Evolutionary conservation across 2,888 invertebrate genomes (phyloP), one percentile per base, ranked within the genome.

Genomic region (Pachymerium ferrugineum): DNA sequence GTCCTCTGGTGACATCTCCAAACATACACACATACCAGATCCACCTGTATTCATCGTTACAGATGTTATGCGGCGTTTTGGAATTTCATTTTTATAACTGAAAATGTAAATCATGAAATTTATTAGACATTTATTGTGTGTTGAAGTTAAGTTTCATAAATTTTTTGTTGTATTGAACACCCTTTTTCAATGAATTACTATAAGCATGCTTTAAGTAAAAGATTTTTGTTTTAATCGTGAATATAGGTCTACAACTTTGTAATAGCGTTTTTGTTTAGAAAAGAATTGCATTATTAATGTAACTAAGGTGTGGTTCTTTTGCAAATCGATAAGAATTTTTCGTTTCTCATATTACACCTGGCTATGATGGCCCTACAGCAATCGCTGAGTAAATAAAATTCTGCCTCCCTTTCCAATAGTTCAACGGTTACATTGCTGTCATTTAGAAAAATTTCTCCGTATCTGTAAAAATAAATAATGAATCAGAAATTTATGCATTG

Each of bases 341-440:
- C n/a, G 22, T 2, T 4, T 25, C 12, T 68, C 16, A 10, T 1
- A 30, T 28, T 6, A 31, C 16, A 71, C 72, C 29, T 3, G 8
- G 72, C 16, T 4, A 72, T 72, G 10, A 54, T 29, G 25, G 28
- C 47, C 14, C 54, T 42, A 30, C 72, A 72, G 14, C 54, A 30
- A 28, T 72, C 72, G n/a, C 54, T 72, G 16, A 75, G 69, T n/a
- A 70, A 47, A 38, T 75, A 75, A 54, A 75, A 75, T 35, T 75
- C 75, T 5, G 75, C 75, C 67, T 75, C 75, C 22, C 68, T 70
- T 31, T 42, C 73, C 2, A 75, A 42, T 38, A 75, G 67, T 16
- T 75, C 75, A 3, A 67, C 29, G 6, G 35, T 74, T n/a, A 74
- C 47, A 12, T 42, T 29, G 8, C 38, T 62, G 25, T 70, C 70